Evolutionary conservation across 2,888 invertebrate species (phyloP), one percentile per base, ranked within the genome.

Genomic region (Epsilonema sp.): DNA sequence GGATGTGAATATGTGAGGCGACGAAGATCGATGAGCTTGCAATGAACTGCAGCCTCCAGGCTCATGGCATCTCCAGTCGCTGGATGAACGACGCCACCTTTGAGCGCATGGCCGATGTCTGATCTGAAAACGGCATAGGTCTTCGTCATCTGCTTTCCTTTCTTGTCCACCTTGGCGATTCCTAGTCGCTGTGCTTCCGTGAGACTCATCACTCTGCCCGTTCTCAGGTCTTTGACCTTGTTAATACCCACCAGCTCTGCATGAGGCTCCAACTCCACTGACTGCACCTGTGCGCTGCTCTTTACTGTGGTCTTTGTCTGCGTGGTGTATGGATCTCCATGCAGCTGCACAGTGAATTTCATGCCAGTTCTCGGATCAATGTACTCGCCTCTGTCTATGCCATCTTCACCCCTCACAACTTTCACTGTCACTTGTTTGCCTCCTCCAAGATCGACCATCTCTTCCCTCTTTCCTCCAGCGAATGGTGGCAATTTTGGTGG

Each of bases 41-140:
- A 74, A 54, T 77, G 74, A 13, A 80, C 78, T 37, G 90, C 89
- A 67, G 89, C 83, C 59, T 82, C 78, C 53, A 90, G 77, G 26
- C 78, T 75, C 75, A 70, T 76, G 75, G 75, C 77, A 62, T 77
- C 78, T 47, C 80, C 81, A 54, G 76, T 76, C 49, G 78, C 74
- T 3, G 76, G 68, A 47, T 80, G 75, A 52, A 87, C 71, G 52
- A 78, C 69, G 23, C 83, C 82, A 46, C 78, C 76, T 51, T 78
- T 75, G 2, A 87, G 75, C 16, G 87, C 85, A 39, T 58, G 51
- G 38, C 58, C 53, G 50, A 62, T 58, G 55, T 61, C 58, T 36
- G 62, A 60, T 26, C 63, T 16, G 40, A 37, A 48, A 38, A 48
- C 39, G 20, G 37, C 38, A 43, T 44, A 44, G 11, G 24, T 26